phyloP scores from a whole-genome alignment of 1,140 invertebrate species.

The Gryllus bimaculatus region DNA sequence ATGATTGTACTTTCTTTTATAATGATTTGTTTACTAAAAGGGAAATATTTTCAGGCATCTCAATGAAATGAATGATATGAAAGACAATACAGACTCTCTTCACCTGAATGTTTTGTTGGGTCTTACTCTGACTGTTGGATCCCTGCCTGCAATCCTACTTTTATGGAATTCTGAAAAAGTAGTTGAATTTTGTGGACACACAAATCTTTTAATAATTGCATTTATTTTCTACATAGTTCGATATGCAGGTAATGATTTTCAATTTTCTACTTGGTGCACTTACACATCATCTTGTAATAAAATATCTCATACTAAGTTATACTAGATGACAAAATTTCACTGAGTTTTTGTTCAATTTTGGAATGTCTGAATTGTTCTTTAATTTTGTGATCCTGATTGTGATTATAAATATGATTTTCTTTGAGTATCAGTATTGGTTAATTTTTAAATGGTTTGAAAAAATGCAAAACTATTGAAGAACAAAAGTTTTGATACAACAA shows the following conservation, averaged over 20 bases:
- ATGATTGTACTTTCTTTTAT: neutral
- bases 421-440: no score
- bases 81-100: no score
- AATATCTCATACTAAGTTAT: no score
- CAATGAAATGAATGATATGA: slow-evolving; percentile 38
- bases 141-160: slow-evolving; percentile 57
- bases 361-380: no score
- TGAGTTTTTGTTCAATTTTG: no score
- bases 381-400: no score
- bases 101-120: slow-evolving; percentile 49
- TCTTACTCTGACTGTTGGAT: slow-evolving; percentile 51
- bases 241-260: slow-evolving; percentile 45
- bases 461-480: no score
- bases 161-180: slow-evolving; percentile 69
- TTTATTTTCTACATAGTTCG: slow-evolving; percentile 69
- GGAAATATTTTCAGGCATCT: slow-evolving; percentile 43
- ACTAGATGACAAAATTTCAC: no score
- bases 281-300: no score
- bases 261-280: neutral
- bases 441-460: no score
- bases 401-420: no score
- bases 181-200: slow-evolving; percentile 75
- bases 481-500: no score
- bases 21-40: neutral
- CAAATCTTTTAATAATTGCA: slow-evolving; percentile 69